phyloP scores from a whole-genome alignment of 2,797 vertebrate genomes.

The Tragopan temminckii region DNA sequence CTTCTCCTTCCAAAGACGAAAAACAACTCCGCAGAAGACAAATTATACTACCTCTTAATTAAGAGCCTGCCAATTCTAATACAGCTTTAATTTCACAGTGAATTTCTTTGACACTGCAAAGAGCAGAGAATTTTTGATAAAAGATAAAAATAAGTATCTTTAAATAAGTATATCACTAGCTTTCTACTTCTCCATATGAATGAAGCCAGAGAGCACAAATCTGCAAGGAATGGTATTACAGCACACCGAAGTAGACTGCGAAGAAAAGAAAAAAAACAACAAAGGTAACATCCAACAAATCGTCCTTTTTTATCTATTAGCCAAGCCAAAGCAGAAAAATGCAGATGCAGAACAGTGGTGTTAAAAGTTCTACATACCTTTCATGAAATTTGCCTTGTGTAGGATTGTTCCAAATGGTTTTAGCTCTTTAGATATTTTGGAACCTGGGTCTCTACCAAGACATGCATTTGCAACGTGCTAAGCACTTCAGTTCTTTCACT shows the following conservation, averaged over 20 bases:
- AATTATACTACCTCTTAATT: constrained; percentile 6
- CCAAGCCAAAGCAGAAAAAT: constrained; percentile 1
- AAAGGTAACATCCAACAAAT: neutral
- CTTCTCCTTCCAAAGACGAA: constrained; percentile 36
- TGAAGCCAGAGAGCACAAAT: neutral
- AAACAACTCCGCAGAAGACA: neutral
- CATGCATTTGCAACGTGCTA: neutral
- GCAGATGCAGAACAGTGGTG: neutral
- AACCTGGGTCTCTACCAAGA: neutral
- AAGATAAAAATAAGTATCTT: neutral
- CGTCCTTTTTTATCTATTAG: neutral
- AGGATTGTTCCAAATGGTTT: neutral
- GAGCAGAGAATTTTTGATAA: neutral
- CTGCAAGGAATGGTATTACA: neutral
- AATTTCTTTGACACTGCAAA: neutral
- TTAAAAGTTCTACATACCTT: neutral
- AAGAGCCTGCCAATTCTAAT: neutral
- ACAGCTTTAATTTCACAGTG: constrained; percentile 6
- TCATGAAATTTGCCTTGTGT: neutral
- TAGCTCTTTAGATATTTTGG: neutral
- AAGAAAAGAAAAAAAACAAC: neutral
- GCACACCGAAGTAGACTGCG: neutral
- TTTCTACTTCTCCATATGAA: neutral
- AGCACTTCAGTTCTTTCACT: neutral
- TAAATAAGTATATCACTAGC: neutral